Percentiles rank a stretch among this genome's conserved stretches.
Evolutionary conservation across 2,113 vertebrate genomes (phyloP).

Genomic region (Corythornis vintsioides): DNA sequence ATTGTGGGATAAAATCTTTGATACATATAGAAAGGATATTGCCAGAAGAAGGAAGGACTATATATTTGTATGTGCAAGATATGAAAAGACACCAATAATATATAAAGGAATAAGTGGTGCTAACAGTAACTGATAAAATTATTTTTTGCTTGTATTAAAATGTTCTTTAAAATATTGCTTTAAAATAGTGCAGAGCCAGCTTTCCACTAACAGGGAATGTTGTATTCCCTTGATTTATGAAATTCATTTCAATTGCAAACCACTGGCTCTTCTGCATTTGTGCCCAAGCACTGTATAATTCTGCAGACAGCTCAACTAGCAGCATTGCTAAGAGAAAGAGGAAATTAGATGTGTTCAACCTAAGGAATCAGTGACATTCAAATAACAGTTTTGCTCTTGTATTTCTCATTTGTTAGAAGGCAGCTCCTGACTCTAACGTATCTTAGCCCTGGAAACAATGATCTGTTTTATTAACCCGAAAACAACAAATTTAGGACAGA

Average conservation of each 20-base stretch:
- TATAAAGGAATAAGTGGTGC: background rate
- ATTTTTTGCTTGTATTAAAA: conserved; percentile 36
- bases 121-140: background rate
- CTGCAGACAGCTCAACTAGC: conserved; percentile 37
- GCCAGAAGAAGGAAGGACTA: background rate
- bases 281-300: conserved; percentile 4
- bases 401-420: conserved; percentile 58
- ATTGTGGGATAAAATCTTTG: background rate
- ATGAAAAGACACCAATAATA: background rate
- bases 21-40: background rate
- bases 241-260: conserved; percentile 55
- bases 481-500: conserved; percentile 4
- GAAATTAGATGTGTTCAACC: conserved; percentile 39
- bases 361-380: conserved; percentile 44
- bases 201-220: background rate
- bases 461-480: conserved; percentile 14
- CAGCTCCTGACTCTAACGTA: conserved; percentile 14
- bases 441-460: conserved; percentile 27
- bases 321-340: background rate
- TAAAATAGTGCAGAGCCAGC: conserved; percentile 1
- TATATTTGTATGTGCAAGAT: background rate
- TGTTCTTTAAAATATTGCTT: conserved; percentile 4
- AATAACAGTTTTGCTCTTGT: conserved; percentile 37
- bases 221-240: conserved; percentile 47
- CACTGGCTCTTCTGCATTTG: conserved; percentile 15